Evolutionary conservation across 1,140 invertebrate genomes (phyloP).

Genomic region (Pachyrhynchus sulphureomaculatus): DNA sequence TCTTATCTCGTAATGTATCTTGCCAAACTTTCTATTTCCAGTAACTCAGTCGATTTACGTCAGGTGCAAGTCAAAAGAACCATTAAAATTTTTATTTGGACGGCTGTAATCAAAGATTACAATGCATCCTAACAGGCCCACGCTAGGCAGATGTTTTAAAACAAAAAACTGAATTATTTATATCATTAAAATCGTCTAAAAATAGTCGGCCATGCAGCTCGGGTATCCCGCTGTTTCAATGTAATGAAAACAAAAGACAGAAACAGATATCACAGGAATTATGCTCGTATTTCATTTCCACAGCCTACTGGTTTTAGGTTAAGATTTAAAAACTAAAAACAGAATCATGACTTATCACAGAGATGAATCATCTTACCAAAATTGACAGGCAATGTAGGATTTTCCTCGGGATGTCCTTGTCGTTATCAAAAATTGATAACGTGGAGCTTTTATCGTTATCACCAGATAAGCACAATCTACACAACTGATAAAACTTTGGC

Average conservation of each 20-base stretch:
- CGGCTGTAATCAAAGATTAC: conserved; percentile 37
- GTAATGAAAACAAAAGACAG: conserved; percentile 22
- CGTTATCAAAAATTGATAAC: conserved; percentile 45
- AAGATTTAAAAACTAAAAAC: conserved; percentile 33
- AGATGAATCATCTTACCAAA: conserved; percentile 48
- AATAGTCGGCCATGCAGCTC: conserved; percentile 19
- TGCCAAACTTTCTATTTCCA: conserved; percentile 45
- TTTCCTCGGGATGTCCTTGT: conserved; percentile 50
- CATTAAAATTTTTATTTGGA: conserved; percentile 30
- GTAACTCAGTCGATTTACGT: conserved; percentile 23
- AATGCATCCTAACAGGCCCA: conserved; percentile 35
- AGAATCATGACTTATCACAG: conserved; percentile 31
- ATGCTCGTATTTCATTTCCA: conserved; percentile 17
- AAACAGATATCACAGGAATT: conserved; percentile 17
- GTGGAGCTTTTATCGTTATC: conserved; percentile 34
- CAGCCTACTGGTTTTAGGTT: conserved; percentile 27
- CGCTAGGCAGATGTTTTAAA: conserved; percentile 43
- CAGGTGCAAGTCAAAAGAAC: conserved; percentile 22
- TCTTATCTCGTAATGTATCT: conserved; percentile 40
- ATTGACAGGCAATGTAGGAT: conserved; percentile 56
- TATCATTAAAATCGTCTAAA: conserved; percentile 32
- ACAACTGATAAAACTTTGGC: conserved; percentile 66
- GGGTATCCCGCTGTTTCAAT: not conserved
- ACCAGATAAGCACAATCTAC: conserved; percentile 60
- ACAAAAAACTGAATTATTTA: conserved; percentile 41